A percentile compares a stretch with the other conserved stretches of the same genome.
These are phyloP conservation scores for Stictocephala bisonia DNA, from an alignment of 2,888 invertebrate species.

Conservation along the genomic window DNA sequence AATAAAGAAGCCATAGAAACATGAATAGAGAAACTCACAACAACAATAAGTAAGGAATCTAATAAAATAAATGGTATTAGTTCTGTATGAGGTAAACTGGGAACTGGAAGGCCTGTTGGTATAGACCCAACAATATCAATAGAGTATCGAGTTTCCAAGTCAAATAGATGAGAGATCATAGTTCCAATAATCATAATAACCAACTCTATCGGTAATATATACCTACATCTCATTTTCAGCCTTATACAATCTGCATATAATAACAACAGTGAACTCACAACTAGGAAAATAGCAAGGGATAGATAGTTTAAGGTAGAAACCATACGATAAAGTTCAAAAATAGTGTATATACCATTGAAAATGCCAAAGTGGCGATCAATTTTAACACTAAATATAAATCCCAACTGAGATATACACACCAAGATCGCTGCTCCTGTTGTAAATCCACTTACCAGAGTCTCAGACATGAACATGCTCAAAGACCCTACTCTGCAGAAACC, in stretches of 20 bases:
- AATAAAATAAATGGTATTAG: slow-evolving; percentile 66
- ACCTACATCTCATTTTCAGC: neutral
- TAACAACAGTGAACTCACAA: too few species aligned
- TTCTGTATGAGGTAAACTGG: neutral
- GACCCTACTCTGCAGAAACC: slow-evolving; percentile 69
- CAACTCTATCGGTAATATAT: neutral
- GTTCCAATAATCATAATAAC: neutral
- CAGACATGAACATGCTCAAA: slow-evolving; percentile 79
- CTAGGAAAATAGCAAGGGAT: too few species aligned
- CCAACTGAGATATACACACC: slow-evolving; percentile 80
- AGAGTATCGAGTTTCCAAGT: neutral
- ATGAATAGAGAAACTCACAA: slow-evolving; percentile 78
- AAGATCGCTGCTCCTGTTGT: slow-evolving; percentile 88
- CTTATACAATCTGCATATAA: too few species aligned
- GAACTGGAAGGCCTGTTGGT: neutral
- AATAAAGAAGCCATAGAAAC: slow-evolving; percentile 81
- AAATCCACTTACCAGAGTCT: slow-evolving; percentile 86
- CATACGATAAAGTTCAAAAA: neutral
- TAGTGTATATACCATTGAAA: slow-evolving; percentile 70
- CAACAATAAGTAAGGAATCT: slow-evolving; percentile 74
- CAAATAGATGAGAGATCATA: neutral
- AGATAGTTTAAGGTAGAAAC: neutral
- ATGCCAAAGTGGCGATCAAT: slow-evolving; percentile 70
- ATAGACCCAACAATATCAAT: neutral
- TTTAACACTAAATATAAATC: slow-evolving; percentile 74